Evolutionary conservation across 1,140 invertebrate genomes (phyloP).

Genomic region (Onthophagus taurus): DNA sequence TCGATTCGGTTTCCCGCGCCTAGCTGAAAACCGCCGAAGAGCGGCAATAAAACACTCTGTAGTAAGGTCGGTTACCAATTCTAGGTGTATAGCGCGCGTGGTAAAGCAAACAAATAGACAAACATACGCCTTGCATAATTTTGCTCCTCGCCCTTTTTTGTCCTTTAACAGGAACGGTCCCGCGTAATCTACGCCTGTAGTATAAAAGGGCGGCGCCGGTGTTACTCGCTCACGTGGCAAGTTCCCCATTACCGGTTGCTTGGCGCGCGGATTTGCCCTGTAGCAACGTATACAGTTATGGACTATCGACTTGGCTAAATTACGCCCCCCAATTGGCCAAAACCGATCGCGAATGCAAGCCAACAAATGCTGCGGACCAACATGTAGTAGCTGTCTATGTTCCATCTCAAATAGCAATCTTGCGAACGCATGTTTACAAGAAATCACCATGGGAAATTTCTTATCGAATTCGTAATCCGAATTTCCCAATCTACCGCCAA

Average conservation of each 20-base stretch:
- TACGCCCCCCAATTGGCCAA: background rate
- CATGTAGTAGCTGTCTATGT: background rate
- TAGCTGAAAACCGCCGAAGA: background rate
- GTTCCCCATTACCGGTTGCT: background rate
- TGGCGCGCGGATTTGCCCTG: background rate
- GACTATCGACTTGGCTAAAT: background rate
- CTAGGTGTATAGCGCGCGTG: slow-evolving; percentile 2
- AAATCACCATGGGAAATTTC: background rate
- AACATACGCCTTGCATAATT: background rate
- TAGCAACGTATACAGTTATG: slow-evolving; percentile 1
- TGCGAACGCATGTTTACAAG: background rate
- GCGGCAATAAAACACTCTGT: slow-evolving; percentile 1
- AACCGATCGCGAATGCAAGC: background rate
- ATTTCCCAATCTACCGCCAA: background rate
- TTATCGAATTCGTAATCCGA: background rate
- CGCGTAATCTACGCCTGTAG: slow-evolving; percentile 1
- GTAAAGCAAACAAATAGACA: background rate
- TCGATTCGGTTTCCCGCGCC: background rate
- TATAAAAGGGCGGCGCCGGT: background rate
- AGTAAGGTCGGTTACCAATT: slow-evolving; percentile 3
- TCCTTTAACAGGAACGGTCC: background rate
- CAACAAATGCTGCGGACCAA: background rate
- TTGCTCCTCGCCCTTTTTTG: background rate
- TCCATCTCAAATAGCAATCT: background rate
- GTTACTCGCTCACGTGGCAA: background rate